phyloP scores from a whole-genome alignment of 1,140 invertebrate species.

The Schlechtendalia chinensis region DNA sequence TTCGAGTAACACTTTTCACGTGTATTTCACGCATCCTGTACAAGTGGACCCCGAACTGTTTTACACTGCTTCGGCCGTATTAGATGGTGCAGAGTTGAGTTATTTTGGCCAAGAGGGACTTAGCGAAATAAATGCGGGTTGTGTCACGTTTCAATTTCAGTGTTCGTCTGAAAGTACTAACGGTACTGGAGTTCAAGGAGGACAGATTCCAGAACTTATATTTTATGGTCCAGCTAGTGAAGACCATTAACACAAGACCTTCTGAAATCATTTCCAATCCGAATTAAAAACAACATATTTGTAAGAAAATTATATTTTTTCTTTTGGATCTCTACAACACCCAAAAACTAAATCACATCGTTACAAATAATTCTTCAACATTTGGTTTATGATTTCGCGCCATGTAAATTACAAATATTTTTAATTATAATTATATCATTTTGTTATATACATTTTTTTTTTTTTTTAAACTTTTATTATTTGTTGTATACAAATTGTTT shows the following conservation, averaged over 20 bases:
- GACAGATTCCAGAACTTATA: constrained; percentile 90
- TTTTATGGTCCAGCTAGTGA: constrained; percentile 69
- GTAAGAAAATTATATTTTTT: not conserved
- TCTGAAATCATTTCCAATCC: constrained; percentile 19
- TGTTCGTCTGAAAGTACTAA: constrained; percentile 92
- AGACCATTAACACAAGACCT: constrained; percentile 14
- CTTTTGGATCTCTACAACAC: constrained; percentile 1
- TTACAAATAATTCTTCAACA: not conserved
- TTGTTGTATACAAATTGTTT: not conserved
- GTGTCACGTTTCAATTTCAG: constrained; percentile 90
- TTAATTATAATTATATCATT: not conserved
- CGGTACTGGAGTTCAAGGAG: constrained; percentile 89
- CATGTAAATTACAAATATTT: not conserved
- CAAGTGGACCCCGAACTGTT: constrained; percentile 87
- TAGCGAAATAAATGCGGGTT: constrained; percentile 83
- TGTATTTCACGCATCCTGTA: constrained; percentile 89
- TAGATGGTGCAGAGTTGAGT: constrained; percentile 87
- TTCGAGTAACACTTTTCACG: constrained; percentile 89
- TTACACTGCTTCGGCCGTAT: constrained; percentile 84
- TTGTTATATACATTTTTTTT: constrained; percentile 2
- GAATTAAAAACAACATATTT: constrained; percentile 33
- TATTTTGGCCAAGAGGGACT: constrained; percentile 95
- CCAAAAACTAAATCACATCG: not conserved
- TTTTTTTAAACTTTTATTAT: constrained; percentile 4
- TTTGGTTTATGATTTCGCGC: not conserved